phyloP scores from a whole-genome alignment of 1,140 invertebrate species.

The Trichonephila clavipes region DNA sequence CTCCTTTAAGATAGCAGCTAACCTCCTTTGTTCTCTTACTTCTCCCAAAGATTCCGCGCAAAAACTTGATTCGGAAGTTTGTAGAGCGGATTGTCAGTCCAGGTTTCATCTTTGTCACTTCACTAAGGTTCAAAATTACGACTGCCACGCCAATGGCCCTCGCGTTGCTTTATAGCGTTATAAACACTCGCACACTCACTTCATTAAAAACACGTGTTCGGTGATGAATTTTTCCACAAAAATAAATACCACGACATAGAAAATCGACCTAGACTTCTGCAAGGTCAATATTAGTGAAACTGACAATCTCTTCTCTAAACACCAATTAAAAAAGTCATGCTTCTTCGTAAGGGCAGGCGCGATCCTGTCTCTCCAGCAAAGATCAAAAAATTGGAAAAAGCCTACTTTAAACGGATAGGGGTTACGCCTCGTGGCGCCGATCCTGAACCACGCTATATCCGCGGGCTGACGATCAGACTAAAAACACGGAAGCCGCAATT shows the following conservation, averaged over 20 bases:
- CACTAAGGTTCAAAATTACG: too few species aligned
- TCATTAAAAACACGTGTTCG: too few species aligned
- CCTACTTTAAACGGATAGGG: neutral
- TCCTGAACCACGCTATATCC: neutral
- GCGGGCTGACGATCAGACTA: neutral
- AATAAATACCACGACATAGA: neutral
- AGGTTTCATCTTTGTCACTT: too few species aligned
- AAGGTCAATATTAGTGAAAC: neutral
- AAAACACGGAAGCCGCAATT: conserved; percentile 50
- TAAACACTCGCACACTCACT: too few species aligned
- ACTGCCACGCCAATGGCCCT: too few species aligned
- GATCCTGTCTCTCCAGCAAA: neutral
- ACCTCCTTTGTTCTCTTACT: too few species aligned
- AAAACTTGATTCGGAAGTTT: too few species aligned
- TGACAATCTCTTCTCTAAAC: neutral
- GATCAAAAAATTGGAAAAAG: neutral
- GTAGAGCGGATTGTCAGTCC: too few species aligned
- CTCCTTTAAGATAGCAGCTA: too few species aligned
- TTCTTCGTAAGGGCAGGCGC: neutral
- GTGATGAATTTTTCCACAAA: neutral
- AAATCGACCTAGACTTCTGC: neutral
- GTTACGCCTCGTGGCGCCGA: neutral
- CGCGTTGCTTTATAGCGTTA: too few species aligned
- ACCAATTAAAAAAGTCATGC: neutral
- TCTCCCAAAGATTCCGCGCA: too few species aligned